A percentile compares a stretch with the other conserved stretches of the same genome.
phyloP scores from a whole-genome alignment of 2,113 vertebrate species.

The Quiscalus mexicanus region DNA sequence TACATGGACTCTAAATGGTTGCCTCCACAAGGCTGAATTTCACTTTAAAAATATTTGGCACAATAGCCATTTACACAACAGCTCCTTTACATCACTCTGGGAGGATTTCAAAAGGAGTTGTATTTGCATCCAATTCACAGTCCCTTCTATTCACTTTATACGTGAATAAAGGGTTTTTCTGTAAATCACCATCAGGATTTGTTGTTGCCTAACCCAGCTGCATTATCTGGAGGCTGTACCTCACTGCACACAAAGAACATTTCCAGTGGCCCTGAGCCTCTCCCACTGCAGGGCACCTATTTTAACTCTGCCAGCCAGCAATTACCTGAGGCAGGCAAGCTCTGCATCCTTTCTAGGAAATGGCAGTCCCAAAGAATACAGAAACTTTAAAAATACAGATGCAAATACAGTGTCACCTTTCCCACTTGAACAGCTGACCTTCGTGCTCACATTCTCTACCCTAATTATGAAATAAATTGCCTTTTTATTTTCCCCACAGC shows the following conservation, averaged over 20 bases:
- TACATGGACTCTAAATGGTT: not conserved
- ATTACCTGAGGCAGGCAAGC: constrained; percentile 16
- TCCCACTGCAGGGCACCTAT: not conserved
- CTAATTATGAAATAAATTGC: not conserved
- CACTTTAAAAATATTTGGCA: not conserved
- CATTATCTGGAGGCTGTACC: not conserved
- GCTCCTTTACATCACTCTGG: not conserved
- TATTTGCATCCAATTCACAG: not conserved
- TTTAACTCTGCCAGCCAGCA: not conserved
- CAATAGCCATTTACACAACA: not conserved
- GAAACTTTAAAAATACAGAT: not conserved
- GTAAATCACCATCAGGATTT: not conserved
- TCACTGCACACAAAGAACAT: not conserved
- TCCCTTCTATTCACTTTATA: not conserved
- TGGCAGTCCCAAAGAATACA: not conserved
- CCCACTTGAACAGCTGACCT: not conserved
- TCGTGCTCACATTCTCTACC: not conserved
- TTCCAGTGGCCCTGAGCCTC: not conserved
- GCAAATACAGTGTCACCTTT: not conserved
- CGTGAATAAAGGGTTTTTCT: not conserved
- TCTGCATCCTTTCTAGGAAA: not conserved
- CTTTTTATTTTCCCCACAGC: not conserved
- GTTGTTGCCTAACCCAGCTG: not conserved
- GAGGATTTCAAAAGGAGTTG: not conserved
- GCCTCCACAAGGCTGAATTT: not conserved